phyloP scores from a whole-genome alignment of 2,888 invertebrate species.

The Andrena haemorrhoa region DNA sequence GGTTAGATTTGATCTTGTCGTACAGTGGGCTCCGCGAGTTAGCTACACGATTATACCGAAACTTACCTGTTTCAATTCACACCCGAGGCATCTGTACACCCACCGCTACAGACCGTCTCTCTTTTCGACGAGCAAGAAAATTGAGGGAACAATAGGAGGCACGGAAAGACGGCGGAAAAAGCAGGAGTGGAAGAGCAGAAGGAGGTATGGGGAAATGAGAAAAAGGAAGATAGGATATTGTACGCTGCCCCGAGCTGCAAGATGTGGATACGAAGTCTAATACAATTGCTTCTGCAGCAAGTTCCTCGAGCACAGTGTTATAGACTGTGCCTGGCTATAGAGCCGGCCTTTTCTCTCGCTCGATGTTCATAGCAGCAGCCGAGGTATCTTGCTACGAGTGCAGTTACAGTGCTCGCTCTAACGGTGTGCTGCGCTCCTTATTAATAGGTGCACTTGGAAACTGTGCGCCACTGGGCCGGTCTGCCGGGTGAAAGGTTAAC shows the following conservation, averaged over 20 bases:
- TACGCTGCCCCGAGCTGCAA: constrained; percentile 11
- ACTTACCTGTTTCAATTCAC: too few species aligned
- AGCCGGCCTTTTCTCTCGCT: constrained; percentile 45
- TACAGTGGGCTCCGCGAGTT: too few species aligned
- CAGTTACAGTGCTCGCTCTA: constrained; percentile 63
- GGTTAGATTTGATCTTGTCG: too few species aligned
- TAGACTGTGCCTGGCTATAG: constrained; percentile 26
- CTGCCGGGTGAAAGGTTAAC: constrained; percentile 64
- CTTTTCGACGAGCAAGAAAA: constrained; percentile 22
- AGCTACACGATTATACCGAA: too few species aligned
- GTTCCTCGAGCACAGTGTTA: constrained; percentile 44
- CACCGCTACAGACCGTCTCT: not conserved
- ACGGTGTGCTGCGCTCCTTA: constrained; percentile 67
- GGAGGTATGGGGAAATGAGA: not conserved
- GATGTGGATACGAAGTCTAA: constrained; percentile 58
- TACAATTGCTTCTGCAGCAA: constrained; percentile 68
- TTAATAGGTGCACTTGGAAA: constrained; percentile 72
- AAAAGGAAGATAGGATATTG: constrained; percentile 28
- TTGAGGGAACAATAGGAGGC: constrained; percentile 37
- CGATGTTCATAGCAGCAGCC: constrained; percentile 45
- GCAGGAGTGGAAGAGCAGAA: not conserved
- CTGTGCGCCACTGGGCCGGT: constrained; percentile 49
- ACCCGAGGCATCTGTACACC: too few species aligned
- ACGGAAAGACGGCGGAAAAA: not conserved
- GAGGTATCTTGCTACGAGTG: constrained; percentile 54